Base-by-base conservation (phyloP, 2,113 vertebrate genomes). In the Asarcornis scutulata region DNA sequence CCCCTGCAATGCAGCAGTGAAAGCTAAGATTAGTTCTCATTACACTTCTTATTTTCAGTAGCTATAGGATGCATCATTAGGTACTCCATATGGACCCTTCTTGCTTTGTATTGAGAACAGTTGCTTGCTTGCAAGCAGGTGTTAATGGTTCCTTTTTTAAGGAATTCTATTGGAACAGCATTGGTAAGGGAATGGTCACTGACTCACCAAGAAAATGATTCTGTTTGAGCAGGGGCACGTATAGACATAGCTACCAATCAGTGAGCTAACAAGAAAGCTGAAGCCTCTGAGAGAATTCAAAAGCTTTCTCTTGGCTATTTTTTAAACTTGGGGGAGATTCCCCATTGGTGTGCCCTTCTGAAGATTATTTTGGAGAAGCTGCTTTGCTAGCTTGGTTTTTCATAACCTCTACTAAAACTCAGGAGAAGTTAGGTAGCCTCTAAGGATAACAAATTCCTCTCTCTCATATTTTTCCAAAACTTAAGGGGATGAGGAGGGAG, bases 1-100 rank as follows among this genome's bases (percentile, higher is more conserved):
- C 96, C 62, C 86, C 92, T 97, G 88, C 95, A 97, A 53, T 95
- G 97, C 98, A 98, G 97, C 97, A 96, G 91, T 96, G 95, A 94
- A 97, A 96, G 95, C 96, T 97, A 97, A 96, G 92, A 92, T 93
- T 53, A 95, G 93, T 73, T 90, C 66, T 82, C 36, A 36, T 82
- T 62, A 42, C 87, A 91, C 22, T 36, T 42, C 31, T 32, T 48
- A 6, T 40, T 68, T 90, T 64, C 83, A 31, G 14, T 81, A 86
- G 80, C 25, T 87, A 6, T 8, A 95, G 74, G 71, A 67, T 87
- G 72, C 86, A 76, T 85, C 77, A 38, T 74, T 83, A 92, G 67
- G 27, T 89, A 4, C 53, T 81, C 60, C 42, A 32, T 75, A 58
- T 73, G 76, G 69, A 89, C 63, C 53, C 13, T 55, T 71, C 36